These are phyloP conservation scores for Dasysyrphus albostriatus DNA, from an alignment of 2,888 invertebrate species.

Conservation along the genomic window DNA sequence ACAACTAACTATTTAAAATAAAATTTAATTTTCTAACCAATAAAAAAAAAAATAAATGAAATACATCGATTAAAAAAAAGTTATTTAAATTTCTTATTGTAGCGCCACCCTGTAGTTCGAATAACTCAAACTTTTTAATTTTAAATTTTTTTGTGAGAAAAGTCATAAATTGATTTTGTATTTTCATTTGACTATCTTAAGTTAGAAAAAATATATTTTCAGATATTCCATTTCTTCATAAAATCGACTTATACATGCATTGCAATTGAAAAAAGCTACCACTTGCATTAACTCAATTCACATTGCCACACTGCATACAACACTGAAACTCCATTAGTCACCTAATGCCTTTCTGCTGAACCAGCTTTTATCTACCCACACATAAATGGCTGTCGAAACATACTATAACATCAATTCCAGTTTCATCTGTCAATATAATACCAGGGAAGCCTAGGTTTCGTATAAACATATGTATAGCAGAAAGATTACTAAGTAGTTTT, in stretches of 20 bases:
- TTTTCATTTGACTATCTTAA: too few species aligned
- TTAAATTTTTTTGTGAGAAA: too few species aligned
- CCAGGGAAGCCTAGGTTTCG: not conserved
- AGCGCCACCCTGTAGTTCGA: too few species aligned
- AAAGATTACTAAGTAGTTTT: constrained; percentile 70
- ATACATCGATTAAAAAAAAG: too few species aligned
- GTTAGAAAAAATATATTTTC: too few species aligned
- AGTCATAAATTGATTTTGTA: too few species aligned
- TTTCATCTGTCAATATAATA: constrained; percentile 50
- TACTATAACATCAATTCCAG: constrained; percentile 43
- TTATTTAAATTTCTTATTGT: too few species aligned
- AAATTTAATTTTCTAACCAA: too few species aligned
- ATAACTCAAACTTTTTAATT: too few species aligned
- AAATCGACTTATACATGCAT: constrained; percentile 60
- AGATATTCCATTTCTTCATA: too few species aligned
- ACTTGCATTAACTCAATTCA: constrained; percentile 60
- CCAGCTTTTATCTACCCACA: constrained; percentile 3
- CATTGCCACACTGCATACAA: constrained; percentile 66
- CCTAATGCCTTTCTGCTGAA: constrained; percentile 53
- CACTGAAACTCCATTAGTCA: constrained; percentile 74
- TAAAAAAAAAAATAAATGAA: too few species aligned
- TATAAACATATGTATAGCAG: constrained; percentile 3
- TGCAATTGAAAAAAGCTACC: constrained; percentile 58
- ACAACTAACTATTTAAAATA: too few species aligned
- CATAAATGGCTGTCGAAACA: constrained; percentile 9